Evolutionary conservation across 2,797 vertebrate genomes (phyloP).

Genomic region (Neosalanx taihuensis): DNA sequence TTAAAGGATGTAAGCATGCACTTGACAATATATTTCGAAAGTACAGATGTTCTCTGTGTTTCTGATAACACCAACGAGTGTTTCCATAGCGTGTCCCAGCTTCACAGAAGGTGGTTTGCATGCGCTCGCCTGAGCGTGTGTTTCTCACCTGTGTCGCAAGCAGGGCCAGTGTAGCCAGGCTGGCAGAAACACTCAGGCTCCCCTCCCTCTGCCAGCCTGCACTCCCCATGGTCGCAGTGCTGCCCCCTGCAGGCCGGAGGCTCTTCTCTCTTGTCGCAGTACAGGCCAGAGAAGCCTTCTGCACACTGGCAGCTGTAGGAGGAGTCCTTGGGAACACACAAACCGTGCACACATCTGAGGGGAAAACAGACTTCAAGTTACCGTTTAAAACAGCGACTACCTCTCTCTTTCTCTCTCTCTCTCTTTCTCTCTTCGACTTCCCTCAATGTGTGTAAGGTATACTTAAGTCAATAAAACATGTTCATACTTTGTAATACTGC

Average conservation of each 20-base stretch:
- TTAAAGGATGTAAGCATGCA: too few species aligned
- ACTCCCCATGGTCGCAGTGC: conserved; percentile 87
- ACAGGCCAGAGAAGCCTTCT: conserved; percentile 82
- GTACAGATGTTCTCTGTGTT: too few species aligned
- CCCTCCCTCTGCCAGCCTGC: conserved; percentile 78
- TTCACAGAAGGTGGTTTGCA: too few species aligned
- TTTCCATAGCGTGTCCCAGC: background rate
- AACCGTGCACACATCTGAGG: conserved; percentile 84
- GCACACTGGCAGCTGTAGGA: conserved; percentile 85
- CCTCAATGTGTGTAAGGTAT: too few species aligned
- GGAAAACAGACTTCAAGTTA: background rate
- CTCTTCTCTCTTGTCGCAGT: conserved; percentile 84
- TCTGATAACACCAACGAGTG: too few species aligned
- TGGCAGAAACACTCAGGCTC: conserved; percentile 85
- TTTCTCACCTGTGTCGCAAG: conserved; percentile 85
- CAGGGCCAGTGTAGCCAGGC: conserved; percentile 77
- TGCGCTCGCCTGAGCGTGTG: background rate
- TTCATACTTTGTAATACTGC: too few species aligned
- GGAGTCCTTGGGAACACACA: conserved; percentile 74
- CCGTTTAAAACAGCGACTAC: background rate
- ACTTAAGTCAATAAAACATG: too few species aligned
- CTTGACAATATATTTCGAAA: too few species aligned
- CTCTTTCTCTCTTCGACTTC: background rate
- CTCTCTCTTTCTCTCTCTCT: background rate
- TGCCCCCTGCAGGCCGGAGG: conserved; percentile 80